Evolutionary conservation across 2,888 invertebrate species (phyloP).

Genomic region (Argynnis bischoffii): DNA sequence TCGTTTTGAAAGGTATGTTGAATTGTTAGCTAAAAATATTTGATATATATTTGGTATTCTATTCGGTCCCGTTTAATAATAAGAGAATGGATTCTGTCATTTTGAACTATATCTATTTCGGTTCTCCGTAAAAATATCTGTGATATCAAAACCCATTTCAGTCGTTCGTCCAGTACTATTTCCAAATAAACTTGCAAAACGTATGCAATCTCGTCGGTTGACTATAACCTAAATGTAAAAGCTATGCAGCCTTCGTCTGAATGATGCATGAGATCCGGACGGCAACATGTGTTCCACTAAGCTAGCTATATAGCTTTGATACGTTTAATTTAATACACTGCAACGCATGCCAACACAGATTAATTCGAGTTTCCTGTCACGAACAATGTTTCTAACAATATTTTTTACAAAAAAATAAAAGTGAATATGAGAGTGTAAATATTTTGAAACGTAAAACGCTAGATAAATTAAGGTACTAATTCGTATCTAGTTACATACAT

Average conservation of each 20-base stretch:
- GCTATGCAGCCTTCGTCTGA: constrained; percentile 31
- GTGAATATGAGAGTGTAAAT: background rate
- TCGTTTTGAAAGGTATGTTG: background rate
- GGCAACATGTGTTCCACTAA: constrained; percentile 32
- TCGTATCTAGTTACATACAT: too few species aligned
- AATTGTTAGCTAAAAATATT: background rate
- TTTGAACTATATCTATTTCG: constrained; percentile 6
- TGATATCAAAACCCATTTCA: constrained; percentile 17
- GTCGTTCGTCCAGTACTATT: constrained; percentile 15
- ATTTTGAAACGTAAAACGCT: too few species aligned
- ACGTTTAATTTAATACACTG: constrained; percentile 39
- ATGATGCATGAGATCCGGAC: constrained; percentile 37
- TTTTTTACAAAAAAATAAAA: background rate
- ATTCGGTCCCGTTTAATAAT: background rate
- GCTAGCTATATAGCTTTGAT: constrained; percentile 32
- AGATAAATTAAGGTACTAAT: too few species aligned
- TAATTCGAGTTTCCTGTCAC: constrained; percentile 31
- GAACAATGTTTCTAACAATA: constrained; percentile 21
- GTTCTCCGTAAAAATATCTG: constrained; percentile 10
- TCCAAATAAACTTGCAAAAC: constrained; percentile 34
- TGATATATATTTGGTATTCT: background rate
- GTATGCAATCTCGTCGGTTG: constrained; percentile 29
- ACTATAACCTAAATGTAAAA: constrained; percentile 35
- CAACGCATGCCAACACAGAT: constrained; percentile 39
- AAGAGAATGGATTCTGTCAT: constrained; percentile 6